Base-by-base conservation (phyloP, 2,797 vertebrate species). In the Myiotriccus ornatus region DNA sequence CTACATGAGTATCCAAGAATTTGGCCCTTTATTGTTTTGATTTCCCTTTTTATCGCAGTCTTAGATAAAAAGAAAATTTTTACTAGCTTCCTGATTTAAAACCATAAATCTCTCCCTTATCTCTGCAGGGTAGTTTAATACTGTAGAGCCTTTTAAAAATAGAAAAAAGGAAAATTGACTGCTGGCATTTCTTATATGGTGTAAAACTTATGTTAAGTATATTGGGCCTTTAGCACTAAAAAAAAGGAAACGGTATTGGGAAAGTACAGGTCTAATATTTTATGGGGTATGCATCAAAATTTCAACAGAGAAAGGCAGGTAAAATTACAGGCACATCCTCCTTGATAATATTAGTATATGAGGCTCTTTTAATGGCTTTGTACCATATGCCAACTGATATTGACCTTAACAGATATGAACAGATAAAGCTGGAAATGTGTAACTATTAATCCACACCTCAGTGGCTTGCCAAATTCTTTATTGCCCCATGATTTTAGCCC, bases 391-490 rank as follows among this genome's bases (percentile, higher is more conserved):
- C 77, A 47, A 24, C 14, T 60, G 57, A 73, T 83, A 52, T 7
- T 94, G 91, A 89, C 89, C 87, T 94, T 84, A 94, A 67, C 67
- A 52, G 50, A 52, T 52, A 37, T 64, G 65, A 49, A 49, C 44
- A 92, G 78, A 74, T 92, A 73, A 88, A 81, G 32, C 60, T 67
- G 71, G 50, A 84, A 94, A 94, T 76, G 39, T 74, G 35, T 82
- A 90, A 50, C 89, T 91, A 37, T 69, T 94, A 88, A 89, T 84
- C 71, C 86, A 90, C 56, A 84, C 55, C 84, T 92, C 82, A 74
- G 59, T 71, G 32, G 63, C 70, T 91, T 94, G 82, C 93, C 87
- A 91, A 35, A 57, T 87, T 90, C 77, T 91, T 93, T 88, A 86
- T 91, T 93, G 60, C 39, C 30, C 55, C 32, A 15, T 90, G 70